These are phyloP conservation scores for Sceloporus tristichus DNA, from an alignment of 2,113 vertebrate species.

Conservation along the genomic window DNA sequence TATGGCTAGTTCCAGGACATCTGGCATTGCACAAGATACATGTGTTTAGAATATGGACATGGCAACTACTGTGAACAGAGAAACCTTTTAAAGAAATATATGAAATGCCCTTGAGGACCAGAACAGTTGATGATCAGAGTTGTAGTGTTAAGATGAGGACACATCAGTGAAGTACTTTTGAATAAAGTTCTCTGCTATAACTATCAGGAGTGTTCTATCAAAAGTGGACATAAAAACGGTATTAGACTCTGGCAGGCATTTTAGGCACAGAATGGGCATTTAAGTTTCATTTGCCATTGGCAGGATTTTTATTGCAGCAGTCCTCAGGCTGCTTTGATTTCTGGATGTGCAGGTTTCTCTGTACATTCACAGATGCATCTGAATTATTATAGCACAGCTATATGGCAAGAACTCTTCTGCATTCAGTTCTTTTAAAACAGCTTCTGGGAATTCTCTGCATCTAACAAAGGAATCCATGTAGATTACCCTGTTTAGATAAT, in stretches of 20 bases:
- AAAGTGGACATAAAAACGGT: constrained; percentile 24
- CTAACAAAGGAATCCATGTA: constrained; percentile 34
- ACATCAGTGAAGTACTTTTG: not conserved
- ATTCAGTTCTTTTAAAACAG: constrained; percentile 40
- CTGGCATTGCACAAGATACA: not conserved
- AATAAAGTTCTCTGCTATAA: constrained; percentile 21
- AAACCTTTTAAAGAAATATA: not conserved
- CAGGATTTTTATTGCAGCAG: constrained; percentile 20
- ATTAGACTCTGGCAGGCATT: not conserved
- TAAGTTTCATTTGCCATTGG: constrained; percentile 7
- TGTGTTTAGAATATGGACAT: not conserved
- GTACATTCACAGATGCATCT: not conserved
- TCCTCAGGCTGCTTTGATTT: constrained; percentile 5
- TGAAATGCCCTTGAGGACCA: not conserved
- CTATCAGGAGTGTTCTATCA: constrained; percentile 6
- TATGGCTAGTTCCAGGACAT: not conserved
- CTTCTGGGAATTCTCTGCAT: constrained; percentile 11
- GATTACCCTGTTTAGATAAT: constrained; percentile 5
- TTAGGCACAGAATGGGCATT: constrained; percentile 2
- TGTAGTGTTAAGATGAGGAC: not conserved
- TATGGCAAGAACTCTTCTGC: not conserved
- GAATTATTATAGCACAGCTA: constrained; percentile 19
- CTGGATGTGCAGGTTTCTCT: not conserved
- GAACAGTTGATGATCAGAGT: not conserved
- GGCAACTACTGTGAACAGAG: not conserved